A percentile compares a stretch with the other conserved stretches of the same genome.
Conservation (phyloP, 2,797 vertebrate species). For the Myotis planiceps region DNA sequence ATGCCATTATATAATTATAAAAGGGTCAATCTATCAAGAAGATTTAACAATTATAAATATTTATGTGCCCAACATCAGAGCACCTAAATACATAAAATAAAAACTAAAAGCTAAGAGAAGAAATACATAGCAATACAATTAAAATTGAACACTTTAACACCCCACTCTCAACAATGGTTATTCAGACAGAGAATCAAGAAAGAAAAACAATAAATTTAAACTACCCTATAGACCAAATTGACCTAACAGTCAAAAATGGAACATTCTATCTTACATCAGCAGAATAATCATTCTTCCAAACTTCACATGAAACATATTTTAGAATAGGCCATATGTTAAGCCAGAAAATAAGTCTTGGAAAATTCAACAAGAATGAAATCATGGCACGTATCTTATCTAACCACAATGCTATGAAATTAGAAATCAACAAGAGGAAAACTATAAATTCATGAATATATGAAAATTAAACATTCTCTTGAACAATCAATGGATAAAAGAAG, state of each 20-base stretch:
- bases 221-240: not conserved
- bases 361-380: not conserved
- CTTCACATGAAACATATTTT: not conserved
- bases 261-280: not conserved
- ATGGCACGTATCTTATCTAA: not conserved
- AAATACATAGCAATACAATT: not conserved
- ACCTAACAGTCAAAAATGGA: not conserved
- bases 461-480: not conserved
- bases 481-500: not conserved
- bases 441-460: not conserved
- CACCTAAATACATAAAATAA: not conserved
- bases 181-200: not conserved
- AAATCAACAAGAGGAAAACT: not conserved
- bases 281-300: not conserved
- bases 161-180: not conserved
- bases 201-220: not conserved
- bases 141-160: not conserved
- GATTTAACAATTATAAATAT: not conserved
- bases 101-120: not conserved
- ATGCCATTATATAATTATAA: not conserved
- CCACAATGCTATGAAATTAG: not conserved
- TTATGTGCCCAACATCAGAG: not conserved
- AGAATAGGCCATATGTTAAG: not conserved
- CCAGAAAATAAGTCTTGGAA: not conserved
- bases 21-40: not conserved